Evolutionary conservation across 2,113 vertebrate genomes (phyloP), one percentile per base, ranked within the genome.

Genomic region (Chaetodon auriga): DNA sequence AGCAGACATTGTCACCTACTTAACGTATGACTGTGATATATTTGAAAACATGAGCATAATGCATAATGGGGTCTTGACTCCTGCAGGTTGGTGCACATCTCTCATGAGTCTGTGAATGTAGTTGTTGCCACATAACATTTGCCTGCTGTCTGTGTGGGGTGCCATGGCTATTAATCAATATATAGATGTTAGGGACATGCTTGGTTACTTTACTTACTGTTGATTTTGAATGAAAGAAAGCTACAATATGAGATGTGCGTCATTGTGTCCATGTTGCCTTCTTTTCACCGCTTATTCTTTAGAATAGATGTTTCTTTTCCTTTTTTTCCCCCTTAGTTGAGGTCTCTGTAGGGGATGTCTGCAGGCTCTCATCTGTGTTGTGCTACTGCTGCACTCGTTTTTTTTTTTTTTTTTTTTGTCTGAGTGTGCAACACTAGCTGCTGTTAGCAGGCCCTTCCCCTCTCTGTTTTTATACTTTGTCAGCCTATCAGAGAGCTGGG

Each of bases 401-500:
- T 79, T 41, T 58, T 60, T 30, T 43, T 49, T 25, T 54, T 53
- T 16, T 46, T 57, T 41, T 15, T 55, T n/a, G 45, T 65, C 49
- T 68, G 14, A 60, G 30, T 79, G 53, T 49, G 77, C 57, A 78
- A 48, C 63, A 48, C 62, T 64, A 75, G 71, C 9, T 18, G 81
- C 78, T 80, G 87, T 77, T 80, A 54, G 69, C 81, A 77, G 75
- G 86, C 87, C 86, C 90, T 63, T 89, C 88, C 87, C 83, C 73
- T 90, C 38, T 21, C 63, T 92, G 90, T 93, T 93, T 91, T 91
- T 89, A 68, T 73, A 57, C 76, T 73, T 68, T 64, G 4, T 11
- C 75, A 88, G 86, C 95, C 95, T 90, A 95, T 96, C 89, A 35
- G 60, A 84, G 63, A 25, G 10, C 45, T 60, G 49, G 60, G 64